These are phyloP conservation scores for Siniperca knerii DNA, from an alignment of 2,113 vertebrate genomes.

Conservation along the genomic window DNA sequence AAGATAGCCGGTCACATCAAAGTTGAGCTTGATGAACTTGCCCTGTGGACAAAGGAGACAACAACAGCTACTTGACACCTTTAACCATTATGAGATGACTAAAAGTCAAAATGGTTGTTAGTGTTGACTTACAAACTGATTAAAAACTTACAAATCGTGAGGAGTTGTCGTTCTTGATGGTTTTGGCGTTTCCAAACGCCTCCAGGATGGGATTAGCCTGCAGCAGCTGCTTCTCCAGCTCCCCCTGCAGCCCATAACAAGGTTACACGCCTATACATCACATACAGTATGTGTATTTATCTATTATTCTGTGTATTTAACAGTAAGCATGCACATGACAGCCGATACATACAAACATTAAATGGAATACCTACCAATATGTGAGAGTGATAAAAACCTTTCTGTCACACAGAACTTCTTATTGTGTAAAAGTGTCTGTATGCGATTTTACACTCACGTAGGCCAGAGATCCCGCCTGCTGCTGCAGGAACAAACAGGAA, in stretches of 20 bases:
- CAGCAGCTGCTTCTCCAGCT: conserved; percentile 95
- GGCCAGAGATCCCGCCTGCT: conserved; percentile 81
- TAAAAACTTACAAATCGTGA: conserved; percentile 89
- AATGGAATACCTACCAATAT: no score
- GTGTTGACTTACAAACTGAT: conserved; percentile 64
- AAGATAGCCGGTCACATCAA: conserved; percentile 94
- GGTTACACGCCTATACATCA: background rate
- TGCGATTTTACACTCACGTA: conserved; percentile 81
- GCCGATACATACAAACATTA: no score
- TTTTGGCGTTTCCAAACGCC: conserved; percentile 97
- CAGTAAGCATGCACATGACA: background rate
- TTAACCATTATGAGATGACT: background rate
- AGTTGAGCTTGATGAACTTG: conserved; percentile 98
- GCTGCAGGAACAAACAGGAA: conserved; percentile 15
- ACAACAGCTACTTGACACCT: background rate
- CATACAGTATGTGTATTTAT: background rate
- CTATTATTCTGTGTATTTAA: background rate
- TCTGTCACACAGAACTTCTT: no score
- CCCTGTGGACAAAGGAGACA: conserved; percentile 84
- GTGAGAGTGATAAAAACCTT: background rate
- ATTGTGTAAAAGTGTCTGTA: background rate
- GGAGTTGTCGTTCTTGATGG: conserved; percentile 98
- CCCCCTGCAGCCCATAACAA: conserved; percentile 84
- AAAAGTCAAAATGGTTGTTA: background rate
- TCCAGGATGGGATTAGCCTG: conserved; percentile 98